A percentile compares a stretch with the other conserved stretches of the same genome.
phyloP scores from a whole-genome alignment of 2,113 vertebrate genomes.

The Parus major region DNA sequence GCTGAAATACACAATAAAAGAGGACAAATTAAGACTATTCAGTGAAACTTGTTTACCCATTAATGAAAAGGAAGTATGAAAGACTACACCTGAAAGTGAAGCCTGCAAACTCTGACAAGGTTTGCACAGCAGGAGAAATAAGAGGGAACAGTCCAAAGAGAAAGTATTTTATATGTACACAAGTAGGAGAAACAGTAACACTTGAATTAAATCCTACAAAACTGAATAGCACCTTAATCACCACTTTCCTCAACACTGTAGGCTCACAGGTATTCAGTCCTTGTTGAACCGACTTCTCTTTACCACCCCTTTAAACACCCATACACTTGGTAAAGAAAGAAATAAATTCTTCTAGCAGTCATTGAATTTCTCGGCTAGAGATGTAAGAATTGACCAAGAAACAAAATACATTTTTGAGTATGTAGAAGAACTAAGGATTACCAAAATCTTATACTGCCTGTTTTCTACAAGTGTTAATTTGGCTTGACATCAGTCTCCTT shows the following conservation, averaged over 20 bases:
- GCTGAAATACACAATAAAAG: conserved; percentile 78
- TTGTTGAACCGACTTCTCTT: not conserved
- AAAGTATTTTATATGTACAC: not conserved
- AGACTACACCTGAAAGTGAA: not conserved
- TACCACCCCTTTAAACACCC: not conserved
- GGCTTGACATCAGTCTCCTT: not conserved
- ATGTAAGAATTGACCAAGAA: not conserved
- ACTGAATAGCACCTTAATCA: not conserved
- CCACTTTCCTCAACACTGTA: not conserved
- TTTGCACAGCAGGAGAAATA: not conserved
- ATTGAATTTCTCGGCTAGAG: not conserved
- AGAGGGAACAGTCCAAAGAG: not conserved
- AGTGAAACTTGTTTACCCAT: not conserved
- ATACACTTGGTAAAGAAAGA: not conserved
- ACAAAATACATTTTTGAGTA: not conserved
- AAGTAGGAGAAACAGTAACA: not conserved
- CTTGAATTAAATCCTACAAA: not conserved
- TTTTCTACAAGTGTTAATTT: not conserved
- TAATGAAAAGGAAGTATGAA: not conserved
- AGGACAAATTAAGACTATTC: not conserved
- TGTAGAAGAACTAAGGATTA: not conserved
- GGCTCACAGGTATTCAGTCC: not conserved
- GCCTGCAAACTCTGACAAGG: not conserved
- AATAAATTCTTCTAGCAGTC: not conserved
- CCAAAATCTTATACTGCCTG: not conserved